A percentile compares a stretch with the other conserved stretches of the same genome.
phyloP scores from a whole-genome alignment of 2,113 vertebrate genomes.

The Cyrtonyx montezumae region DNA sequence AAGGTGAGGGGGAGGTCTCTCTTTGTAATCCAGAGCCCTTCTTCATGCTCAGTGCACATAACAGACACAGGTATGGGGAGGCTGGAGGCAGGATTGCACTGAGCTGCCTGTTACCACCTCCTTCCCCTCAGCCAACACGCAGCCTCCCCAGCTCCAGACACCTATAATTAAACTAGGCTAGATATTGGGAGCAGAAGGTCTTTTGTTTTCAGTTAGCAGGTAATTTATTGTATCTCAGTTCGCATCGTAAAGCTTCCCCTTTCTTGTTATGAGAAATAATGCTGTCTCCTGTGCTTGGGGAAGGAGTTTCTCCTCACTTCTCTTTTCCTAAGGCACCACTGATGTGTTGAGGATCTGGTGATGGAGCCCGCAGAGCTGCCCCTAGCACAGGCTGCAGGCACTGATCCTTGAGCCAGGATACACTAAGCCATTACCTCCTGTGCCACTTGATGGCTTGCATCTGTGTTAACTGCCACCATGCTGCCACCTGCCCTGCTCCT shows the following conservation, averaged over 20 bases:
- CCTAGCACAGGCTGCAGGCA: neutral
- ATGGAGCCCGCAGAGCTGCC: neutral
- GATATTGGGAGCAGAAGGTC: slow-evolving; percentile 53
- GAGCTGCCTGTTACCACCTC: slow-evolving; percentile 16
- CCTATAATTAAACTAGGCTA: slow-evolving; percentile 45
- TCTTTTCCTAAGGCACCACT: neutral
- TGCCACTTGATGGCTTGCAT: neutral
- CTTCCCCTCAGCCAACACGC: neutral
- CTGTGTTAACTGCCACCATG: neutral
- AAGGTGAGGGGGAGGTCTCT: slow-evolving; percentile 64
- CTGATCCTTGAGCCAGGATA: neutral
- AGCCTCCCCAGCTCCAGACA: slow-evolving; percentile 26
- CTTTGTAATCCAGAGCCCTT: slow-evolving; percentile 67
- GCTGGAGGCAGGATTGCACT: neutral
- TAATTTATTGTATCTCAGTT: slow-evolving; percentile 62
- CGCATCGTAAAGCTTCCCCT: neutral
- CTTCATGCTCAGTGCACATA: slow-evolving; percentile 53
- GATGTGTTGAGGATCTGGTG: neutral
- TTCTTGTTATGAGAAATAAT: neutral
- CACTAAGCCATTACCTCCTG: neutral
- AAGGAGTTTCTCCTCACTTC: neutral
- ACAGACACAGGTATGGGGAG: neutral
- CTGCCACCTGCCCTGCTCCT: neutral
- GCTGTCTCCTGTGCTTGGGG: neutral
- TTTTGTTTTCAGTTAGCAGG: slow-evolving; percentile 56